phyloP scores from a whole-genome alignment of 2,888 invertebrate species.

The Crossocerus cetratus region DNA sequence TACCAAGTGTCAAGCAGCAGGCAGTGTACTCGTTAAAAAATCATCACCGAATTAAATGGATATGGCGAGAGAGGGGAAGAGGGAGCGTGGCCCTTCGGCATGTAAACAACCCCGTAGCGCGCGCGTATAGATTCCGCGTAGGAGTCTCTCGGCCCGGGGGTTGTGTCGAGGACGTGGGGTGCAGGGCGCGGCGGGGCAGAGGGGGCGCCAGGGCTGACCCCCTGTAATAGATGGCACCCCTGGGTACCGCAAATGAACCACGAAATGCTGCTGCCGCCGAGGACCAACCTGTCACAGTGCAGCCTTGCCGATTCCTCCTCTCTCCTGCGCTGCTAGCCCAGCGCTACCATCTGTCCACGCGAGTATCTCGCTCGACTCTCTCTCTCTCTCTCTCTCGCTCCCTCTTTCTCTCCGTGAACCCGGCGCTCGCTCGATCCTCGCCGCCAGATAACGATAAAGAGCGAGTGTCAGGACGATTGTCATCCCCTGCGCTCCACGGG shows the following conservation, averaged over 20 bases:
- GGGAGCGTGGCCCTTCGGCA: constrained; percentile 54
- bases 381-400: too few relatives aligned
- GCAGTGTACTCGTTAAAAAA: constrained; percentile 73
- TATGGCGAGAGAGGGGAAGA: constrained; percentile 21
- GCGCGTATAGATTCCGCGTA: constrained; percentile 40
- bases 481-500: too few relatives aligned
- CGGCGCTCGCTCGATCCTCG: too few relatives aligned
- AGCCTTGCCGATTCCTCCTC: constrained; percentile 67
- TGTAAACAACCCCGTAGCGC: constrained; percentile 72
- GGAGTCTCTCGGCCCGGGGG: too few relatives aligned
- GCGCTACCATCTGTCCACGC: too few relatives aligned
- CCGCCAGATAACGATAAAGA: too few relatives aligned
- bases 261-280: constrained; percentile 75
- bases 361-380: too few relatives aligned
- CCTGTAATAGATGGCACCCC: constrained; percentile 76
- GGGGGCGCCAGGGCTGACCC: constrained; percentile 50
- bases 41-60: constrained; percentile 77
- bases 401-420: too few relatives aligned
- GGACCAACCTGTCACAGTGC: constrained; percentile 76
- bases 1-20: constrained; percentile 34
- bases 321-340: constrained; percentile 57
- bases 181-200: constrained; percentile 24
- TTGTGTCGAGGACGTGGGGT: too few relatives aligned
- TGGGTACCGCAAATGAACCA: constrained; percentile 78
- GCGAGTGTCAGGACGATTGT: too few relatives aligned